Conservation (phyloP, 2,797 vertebrate genomes). For the Decapterus maruadsi region DNA sequence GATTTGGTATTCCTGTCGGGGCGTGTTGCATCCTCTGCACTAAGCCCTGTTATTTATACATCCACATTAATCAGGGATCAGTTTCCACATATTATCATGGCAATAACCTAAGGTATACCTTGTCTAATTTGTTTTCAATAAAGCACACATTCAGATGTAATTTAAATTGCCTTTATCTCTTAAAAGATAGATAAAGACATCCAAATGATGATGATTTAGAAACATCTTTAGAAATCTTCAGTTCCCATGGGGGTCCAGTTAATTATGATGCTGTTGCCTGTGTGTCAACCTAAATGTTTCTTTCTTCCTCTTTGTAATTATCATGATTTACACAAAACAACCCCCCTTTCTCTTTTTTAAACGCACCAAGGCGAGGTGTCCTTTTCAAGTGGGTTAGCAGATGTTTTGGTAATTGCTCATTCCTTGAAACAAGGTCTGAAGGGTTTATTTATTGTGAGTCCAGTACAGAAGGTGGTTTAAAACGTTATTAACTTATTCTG, state of each 20-base stretch:
- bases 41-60: constrained; percentile 56
- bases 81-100: constrained; percentile 10
- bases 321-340: constrained; percentile 54
- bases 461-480: constrained; percentile 1
- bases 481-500: neutral
- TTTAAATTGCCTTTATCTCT: neutral
- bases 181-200: neutral
- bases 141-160: neutral
- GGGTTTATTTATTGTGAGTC: constrained; percentile 14
- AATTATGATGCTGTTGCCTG: constrained; percentile 17
- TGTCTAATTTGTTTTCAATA: neutral
- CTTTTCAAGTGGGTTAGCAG: constrained; percentile 5
- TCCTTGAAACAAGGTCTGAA: constrained; percentile 7
- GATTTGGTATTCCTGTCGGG: constrained; percentile 52
- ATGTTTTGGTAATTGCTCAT: constrained; percentile 10
- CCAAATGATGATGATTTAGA: constrained; percentile 11
- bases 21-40: constrained; percentile 36
- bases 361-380: neutral
- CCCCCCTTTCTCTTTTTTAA: constrained; percentile 7
- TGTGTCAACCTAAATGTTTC: constrained; percentile 17
- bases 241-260: constrained; percentile 23
- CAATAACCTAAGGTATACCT: neutral
- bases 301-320: constrained; percentile 46
- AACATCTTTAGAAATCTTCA: neutral
- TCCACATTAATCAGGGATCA: constrained; percentile 37